phyloP scores from a whole-genome alignment of 2,113 vertebrate species.

The Caranx ignobilis region DNA sequence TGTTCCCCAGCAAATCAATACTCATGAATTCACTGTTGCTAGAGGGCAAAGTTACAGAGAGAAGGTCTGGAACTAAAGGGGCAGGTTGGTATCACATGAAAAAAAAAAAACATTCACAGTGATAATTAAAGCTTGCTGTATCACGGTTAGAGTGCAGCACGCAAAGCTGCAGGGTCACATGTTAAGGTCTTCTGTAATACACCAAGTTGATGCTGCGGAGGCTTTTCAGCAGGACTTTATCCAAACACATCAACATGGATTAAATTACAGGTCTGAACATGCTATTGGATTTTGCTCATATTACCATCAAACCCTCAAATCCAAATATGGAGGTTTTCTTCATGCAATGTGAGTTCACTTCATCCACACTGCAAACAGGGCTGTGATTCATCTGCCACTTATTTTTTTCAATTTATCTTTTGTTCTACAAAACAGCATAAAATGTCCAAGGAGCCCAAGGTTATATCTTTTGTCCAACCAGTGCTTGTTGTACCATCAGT shows the following conservation, averaged over 20 bases:
- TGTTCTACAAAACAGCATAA: neutral
- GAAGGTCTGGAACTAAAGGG: constrained; percentile 12
- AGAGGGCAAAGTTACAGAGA: constrained; percentile 51
- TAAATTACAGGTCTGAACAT: neutral
- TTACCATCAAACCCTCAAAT: constrained; percentile 5
- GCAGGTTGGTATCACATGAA: constrained; percentile 15
- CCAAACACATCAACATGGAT: neutral
- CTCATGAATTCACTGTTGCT: constrained; percentile 51
- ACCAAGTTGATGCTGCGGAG: neutral
- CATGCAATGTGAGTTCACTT: neutral
- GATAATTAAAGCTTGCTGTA: constrained; percentile 40
- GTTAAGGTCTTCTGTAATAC: constrained; percentile 1
- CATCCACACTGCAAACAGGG: neutral
- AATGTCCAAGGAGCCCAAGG: neutral
- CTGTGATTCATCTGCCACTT: neutral
- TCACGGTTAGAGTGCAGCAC: constrained; percentile 11
- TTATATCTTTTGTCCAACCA: too few species aligned
- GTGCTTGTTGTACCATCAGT: too few species aligned
- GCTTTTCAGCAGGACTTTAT: constrained; percentile 22
- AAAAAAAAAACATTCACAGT: neutral
- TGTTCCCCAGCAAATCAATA: constrained; percentile 68
- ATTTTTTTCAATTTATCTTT: neutral
- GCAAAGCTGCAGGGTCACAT: constrained; percentile 8
- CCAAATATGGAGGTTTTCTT: neutral
- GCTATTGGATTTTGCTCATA: constrained; percentile 4